These are phyloP conservation scores for Cirrhinus mrigala DNA, from an alignment of 2,797 vertebrate species.

Conservation along the genomic window DNA sequence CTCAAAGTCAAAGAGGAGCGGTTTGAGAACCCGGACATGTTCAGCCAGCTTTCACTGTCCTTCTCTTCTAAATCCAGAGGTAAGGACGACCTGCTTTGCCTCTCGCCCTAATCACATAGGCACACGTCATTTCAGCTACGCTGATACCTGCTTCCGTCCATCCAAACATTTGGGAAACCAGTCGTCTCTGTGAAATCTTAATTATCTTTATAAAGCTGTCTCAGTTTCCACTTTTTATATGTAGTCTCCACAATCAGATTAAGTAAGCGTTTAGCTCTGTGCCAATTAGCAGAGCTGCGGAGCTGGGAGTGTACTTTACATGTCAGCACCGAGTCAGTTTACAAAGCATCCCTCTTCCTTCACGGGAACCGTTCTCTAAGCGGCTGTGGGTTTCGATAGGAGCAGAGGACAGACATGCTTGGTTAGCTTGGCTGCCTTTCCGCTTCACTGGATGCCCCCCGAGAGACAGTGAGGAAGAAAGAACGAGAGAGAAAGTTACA, in stretches of 20 bases:
- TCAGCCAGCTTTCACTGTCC: constrained; percentile 88
- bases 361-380: constrained; percentile 33
- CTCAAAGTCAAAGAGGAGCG: constrained; percentile 96
- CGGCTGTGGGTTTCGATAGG: constrained; percentile 57
- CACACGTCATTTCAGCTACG: constrained; percentile 64
- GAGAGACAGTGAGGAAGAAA: constrained; percentile 62
- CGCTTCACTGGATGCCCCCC: constrained; percentile 70
- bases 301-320: constrained; percentile 62
- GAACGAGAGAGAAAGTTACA: constrained; percentile 49
- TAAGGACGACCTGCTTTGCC: constrained; percentile 73
- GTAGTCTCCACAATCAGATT: constrained; percentile 55
- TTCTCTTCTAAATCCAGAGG: constrained; percentile 96
- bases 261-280: constrained; percentile 54
- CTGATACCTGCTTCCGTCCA: constrained; percentile 67
- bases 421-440: constrained; percentile 72
- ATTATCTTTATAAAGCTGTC: constrained; percentile 68
- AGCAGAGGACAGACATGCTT: constrained; percentile 68
- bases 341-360: constrained; percentile 39
- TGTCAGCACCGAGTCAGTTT: constrained; percentile 58
- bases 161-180: constrained; percentile 66
- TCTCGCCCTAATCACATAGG: constrained; percentile 43
- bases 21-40: constrained; percentile 92
- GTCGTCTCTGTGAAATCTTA: constrained; percentile 72
- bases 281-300: constrained; percentile 69
- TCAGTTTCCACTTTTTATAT: constrained; percentile 47